A percentile compares a stretch with the other conserved stretches of the same genome.
phyloP scores from a whole-genome alignment of 2,888 invertebrate genomes.

The Pemphredon lugubris region DNA sequence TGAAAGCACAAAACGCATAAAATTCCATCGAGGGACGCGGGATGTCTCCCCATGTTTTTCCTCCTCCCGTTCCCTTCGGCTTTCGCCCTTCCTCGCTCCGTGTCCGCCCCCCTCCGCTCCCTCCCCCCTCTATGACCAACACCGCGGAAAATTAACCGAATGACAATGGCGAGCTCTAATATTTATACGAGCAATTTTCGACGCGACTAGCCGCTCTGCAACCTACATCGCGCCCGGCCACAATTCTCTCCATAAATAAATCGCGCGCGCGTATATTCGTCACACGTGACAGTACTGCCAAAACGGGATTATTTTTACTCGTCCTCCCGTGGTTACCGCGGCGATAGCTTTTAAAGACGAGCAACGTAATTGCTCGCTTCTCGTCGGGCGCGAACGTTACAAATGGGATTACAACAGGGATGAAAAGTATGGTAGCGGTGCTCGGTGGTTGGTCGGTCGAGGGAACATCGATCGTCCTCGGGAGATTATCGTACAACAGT shows the following conservation, averaged over 20 bases:
- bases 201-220: constrained; percentile 48
- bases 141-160: constrained; percentile 73
- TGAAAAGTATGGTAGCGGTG: no score
- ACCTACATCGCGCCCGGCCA: constrained; percentile 27
- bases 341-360: no score
- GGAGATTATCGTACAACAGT: no score
- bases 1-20: constrained; percentile 64
- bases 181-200: constrained; percentile 76
- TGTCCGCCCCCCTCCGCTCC: constrained; percentile 15
- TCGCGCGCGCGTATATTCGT: constrained; percentile 46
- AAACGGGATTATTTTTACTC: constrained; percentile 26
- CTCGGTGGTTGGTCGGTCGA: no score
- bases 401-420: no score
- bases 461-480: no score
- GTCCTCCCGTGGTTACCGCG: no score
- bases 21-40: constrained; percentile 65
- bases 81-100: not conserved
- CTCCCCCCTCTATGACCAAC: constrained; percentile 44
- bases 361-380: no score
- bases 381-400: no score
- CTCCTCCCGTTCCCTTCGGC: not conserved
- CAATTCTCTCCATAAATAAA: constrained; percentile 55
- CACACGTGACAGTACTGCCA: constrained; percentile 47
- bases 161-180: constrained; percentile 70
- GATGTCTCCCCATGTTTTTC: constrained; percentile 13